Conservation (phyloP, 2,888 invertebrate species). For the Acheta domesticus region DNA sequence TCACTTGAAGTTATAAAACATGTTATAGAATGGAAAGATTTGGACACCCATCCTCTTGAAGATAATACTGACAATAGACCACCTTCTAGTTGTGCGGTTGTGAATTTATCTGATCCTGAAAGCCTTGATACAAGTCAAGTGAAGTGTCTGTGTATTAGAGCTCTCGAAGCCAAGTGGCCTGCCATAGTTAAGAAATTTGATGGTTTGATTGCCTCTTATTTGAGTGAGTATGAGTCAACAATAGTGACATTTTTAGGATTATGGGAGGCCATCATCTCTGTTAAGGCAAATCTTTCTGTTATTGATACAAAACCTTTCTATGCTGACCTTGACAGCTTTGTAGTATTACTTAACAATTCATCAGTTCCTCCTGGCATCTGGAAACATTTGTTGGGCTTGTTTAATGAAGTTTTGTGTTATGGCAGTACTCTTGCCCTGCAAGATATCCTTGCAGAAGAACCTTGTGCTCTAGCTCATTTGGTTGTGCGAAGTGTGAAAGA, state of each 20-base stretch:
- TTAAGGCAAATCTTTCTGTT: slow-evolving; percentile 84
- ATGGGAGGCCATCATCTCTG: slow-evolving; percentile 88
- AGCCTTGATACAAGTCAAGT: slow-evolving; percentile 81
- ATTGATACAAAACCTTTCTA: slow-evolving; percentile 87
- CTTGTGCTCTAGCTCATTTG: slow-evolving; percentile 79
- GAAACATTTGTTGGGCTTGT: slow-evolving; percentile 77
- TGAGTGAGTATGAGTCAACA: slow-evolving; percentile 51
- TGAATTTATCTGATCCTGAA: slow-evolving; percentile 67
- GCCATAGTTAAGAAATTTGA: slow-evolving; percentile 64
- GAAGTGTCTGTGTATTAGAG: slow-evolving; percentile 81
- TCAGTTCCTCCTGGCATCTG: slow-evolving; percentile 78
- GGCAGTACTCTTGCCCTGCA: slow-evolving; percentile 86
- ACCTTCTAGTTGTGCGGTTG: slow-evolving; percentile 45
- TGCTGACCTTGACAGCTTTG: slow-evolving; percentile 76
- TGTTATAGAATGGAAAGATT: slow-evolving; percentile 85
- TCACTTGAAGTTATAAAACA: slow-evolving; percentile 80
- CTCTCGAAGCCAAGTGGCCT: slow-evolving; percentile 80
- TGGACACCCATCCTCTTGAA: slow-evolving; percentile 74
- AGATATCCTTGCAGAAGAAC: slow-evolving; percentile 83
- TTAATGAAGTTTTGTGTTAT: slow-evolving; percentile 87
- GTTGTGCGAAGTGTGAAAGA: slow-evolving; percentile 84
- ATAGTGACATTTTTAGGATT: slow-evolving; percentile 75
- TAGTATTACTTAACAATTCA: slow-evolving; percentile 64
- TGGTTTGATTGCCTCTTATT: slow-evolving; percentile 50
- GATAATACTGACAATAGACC: slow-evolving; percentile 53